A percentile compares a stretch with the other conserved stretches of the same genome.
Conservation (phyloP, 2,888 invertebrate species). For the Apamea sordens region DNA sequence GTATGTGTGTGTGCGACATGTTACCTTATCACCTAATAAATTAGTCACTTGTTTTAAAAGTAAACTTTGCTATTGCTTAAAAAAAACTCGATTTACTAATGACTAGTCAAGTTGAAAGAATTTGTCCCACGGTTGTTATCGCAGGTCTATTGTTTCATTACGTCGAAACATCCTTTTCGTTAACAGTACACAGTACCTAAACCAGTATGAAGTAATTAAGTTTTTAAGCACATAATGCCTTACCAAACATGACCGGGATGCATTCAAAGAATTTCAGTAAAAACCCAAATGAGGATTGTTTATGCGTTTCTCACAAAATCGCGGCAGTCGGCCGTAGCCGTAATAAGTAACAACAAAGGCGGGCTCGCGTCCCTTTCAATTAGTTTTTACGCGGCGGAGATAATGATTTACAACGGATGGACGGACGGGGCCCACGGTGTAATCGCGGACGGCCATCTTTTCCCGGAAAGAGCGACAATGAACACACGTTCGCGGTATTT, state of each 20-base stretch:
- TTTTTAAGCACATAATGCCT: conserved; percentile 60
- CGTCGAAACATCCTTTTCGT: conserved; percentile 12
- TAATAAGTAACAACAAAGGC: conserved; percentile 80
- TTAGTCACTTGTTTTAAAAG: neutral
- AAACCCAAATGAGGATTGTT: conserved; percentile 69
- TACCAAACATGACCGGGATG: conserved; percentile 51
- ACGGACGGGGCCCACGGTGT: conserved; percentile 70
- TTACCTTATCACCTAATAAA: neutral
- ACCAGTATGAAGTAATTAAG: conserved; percentile 62
- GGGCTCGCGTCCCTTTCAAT: conserved; percentile 83
- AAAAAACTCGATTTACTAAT: conserved; percentile 4
- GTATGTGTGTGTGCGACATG: neutral
- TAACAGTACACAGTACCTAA: conserved; percentile 38
- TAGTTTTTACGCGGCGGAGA: conserved; percentile 85
- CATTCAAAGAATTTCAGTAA: conserved; percentile 61
- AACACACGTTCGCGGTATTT: conserved; percentile 77
- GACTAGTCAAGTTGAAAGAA: conserved; percentile 15
- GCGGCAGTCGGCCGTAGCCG: conserved; percentile 61
- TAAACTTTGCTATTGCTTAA: neutral
- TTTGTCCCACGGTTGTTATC: conserved; percentile 33
- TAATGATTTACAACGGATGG: conserved; percentile 83
- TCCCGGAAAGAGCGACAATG: conserved; percentile 87
- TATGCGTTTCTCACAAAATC: conserved; percentile 68
- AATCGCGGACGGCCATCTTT: conserved; percentile 80
- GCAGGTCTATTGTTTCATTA: conserved; percentile 49